phyloP scores from a whole-genome alignment of 2,888 invertebrate genomes.

The Drosophila anomalata region DNA sequence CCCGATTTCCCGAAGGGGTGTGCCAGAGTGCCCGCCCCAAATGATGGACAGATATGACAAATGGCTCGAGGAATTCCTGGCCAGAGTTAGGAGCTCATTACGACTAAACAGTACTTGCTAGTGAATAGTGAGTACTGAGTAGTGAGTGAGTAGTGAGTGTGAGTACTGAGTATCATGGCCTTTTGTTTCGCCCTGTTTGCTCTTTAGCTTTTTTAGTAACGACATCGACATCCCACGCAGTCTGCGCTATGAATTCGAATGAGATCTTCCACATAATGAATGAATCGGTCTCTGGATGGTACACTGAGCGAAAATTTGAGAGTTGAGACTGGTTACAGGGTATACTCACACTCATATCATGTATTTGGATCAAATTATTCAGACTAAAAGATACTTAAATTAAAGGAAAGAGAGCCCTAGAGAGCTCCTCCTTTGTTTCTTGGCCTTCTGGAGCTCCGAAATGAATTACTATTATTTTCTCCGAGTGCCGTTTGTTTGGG shows the following conservation, averaged over 20 bases:
- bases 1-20: background rate
- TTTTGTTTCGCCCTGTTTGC: slow-evolving; percentile 68
- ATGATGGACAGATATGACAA: slow-evolving; percentile 31
- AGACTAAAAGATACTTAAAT: background rate
- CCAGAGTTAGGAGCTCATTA: slow-evolving; percentile 13
- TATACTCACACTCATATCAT: too few species aligned
- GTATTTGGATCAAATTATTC: too few species aligned
- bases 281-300: slow-evolving; percentile 60
- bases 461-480: background rate
- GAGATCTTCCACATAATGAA: slow-evolving; percentile 67
- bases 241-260: slow-evolving; percentile 76
- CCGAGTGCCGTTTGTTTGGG: background rate
- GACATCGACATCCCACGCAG: slow-evolving; percentile 62
- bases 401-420: too few species aligned
- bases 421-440: too few species aligned
- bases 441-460: background rate
- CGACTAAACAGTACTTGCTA: background rate
- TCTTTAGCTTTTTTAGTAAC: slow-evolving; percentile 58
- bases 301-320: slow-evolving; percentile 8
- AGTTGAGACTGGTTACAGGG: background rate
- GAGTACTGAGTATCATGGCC: slow-evolving; percentile 37
- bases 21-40: background rate
- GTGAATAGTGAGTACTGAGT: slow-evolving; percentile 7
- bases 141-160: slow-evolving; percentile 1
- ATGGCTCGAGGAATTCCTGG: slow-evolving; percentile 6